Conservation (phyloP, 2,888 invertebrate genomes). For the Keiferia lycopersicella region DNA sequence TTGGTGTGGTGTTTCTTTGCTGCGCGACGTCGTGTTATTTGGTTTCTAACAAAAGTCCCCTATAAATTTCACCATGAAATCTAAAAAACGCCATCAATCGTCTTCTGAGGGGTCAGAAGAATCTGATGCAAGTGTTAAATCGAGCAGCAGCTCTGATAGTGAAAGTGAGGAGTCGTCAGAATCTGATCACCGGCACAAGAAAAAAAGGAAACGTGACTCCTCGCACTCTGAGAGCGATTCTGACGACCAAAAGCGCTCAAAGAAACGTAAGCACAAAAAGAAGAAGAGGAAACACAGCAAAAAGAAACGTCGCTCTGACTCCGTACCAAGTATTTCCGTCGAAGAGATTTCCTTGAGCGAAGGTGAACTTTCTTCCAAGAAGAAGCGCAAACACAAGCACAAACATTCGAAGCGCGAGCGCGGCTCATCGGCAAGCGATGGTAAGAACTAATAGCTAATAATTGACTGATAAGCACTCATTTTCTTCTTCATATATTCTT, state of each 20-base stretch:
- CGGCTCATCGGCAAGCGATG: conserved; percentile 57
- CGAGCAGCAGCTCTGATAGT: conserved; percentile 68
- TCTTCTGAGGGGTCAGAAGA: conserved; percentile 72
- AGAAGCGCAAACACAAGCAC: conserved; percentile 72
- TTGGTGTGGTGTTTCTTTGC: neutral
- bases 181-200: conserved; percentile 68
- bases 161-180: conserved; percentile 69
- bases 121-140: conserved; percentile 62
- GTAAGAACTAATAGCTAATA: conserved; percentile 38
- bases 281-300: conserved; percentile 78
- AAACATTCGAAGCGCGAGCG: conserved; percentile 62
- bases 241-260: conserved; percentile 64
- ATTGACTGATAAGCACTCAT: too few relatives aligned
- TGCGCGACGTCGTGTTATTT: neutral
- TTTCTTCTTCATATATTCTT: too few relatives aligned
- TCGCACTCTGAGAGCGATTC: conserved; percentile 71
- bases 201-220: conserved; percentile 71
- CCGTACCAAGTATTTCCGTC: conserved; percentile 54
- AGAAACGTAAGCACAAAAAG: conserved; percentile 77
- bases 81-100: conserved; percentile 68
- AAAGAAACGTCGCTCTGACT: conserved; percentile 66
- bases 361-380: conserved; percentile 67
- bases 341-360: conserved; percentile 63
- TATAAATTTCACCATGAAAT: conserved; percentile 55
- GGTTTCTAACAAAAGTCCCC: neutral